Evolutionary conservation across 2,888 invertebrate genomes (phyloP).

Genomic region (Pharmacophagus antenor): DNA sequence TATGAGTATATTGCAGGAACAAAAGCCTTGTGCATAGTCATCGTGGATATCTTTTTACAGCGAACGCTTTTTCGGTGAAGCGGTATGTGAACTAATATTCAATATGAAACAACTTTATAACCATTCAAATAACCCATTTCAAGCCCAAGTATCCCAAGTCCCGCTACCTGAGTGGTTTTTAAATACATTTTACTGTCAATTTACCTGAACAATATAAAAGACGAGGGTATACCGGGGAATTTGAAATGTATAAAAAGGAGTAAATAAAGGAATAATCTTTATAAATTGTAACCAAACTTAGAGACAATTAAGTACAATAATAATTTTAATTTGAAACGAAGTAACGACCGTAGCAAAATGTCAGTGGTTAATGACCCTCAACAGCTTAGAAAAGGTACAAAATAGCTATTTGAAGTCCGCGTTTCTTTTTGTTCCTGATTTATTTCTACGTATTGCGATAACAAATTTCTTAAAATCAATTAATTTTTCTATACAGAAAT

Average conservation of each 20-base stretch:
- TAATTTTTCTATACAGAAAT: too few relatives aligned
- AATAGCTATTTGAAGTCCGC: constrained; percentile 10
- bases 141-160: not conserved
- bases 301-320: constrained; percentile 12
- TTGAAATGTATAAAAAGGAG: constrained; percentile 65
- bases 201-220: constrained; percentile 65
- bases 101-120: constrained; percentile 18
- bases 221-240: constrained; percentile 65
- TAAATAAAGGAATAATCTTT: constrained; percentile 38
- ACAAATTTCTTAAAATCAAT: not conserved
- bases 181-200: constrained; percentile 39
- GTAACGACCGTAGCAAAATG: constrained; percentile 26
- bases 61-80: constrained; percentile 57
- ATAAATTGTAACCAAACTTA: not conserved
- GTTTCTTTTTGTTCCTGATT: not conserved
- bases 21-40: constrained; percentile 77
- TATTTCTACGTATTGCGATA: not conserved
- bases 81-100: constrained; percentile 39
- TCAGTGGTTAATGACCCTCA: constrained; percentile 30
- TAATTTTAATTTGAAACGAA: constrained; percentile 26
- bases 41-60: constrained; percentile 68
- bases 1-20: constrained; percentile 70
- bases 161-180: not conserved
- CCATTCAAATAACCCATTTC: constrained; percentile 6
- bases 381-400: constrained; percentile 13